Evolutionary conservation across 2,888 invertebrate species (phyloP).

Genomic region (Lasioglossum pauxillum): DNA sequence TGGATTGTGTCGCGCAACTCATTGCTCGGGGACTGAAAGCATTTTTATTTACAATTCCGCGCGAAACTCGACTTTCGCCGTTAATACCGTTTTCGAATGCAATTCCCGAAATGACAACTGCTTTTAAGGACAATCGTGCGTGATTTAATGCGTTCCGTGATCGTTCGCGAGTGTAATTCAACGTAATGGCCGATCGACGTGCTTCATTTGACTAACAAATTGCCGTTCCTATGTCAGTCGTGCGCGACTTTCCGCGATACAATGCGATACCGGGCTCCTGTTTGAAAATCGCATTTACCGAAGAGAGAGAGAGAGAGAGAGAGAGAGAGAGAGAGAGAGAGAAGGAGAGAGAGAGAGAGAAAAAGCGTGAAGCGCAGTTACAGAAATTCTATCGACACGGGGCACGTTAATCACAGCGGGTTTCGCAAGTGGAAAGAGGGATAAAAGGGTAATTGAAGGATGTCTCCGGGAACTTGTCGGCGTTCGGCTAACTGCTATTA

Average conservation of each 20-base stretch:
- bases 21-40: neutral
- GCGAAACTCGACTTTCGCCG: neutral
- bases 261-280: neutral
- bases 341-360: neutral
- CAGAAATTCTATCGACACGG: neutral
- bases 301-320: neutral
- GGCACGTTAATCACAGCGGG: neutral
- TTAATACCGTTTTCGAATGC: neutral
- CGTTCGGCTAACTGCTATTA: conserved; percentile 50
- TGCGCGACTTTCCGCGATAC: neutral
- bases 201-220: conserved; percentile 35
- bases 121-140: conserved; percentile 26
- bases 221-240: neutral
- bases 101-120: neutral
- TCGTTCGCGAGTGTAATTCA: conserved; percentile 34
- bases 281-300: neutral
- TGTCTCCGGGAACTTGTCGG: conserved; percentile 19
- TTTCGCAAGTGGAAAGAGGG: neutral
- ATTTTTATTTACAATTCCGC: neutral
- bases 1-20: neutral
- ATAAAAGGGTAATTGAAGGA: conserved; percentile 8
- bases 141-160: conserved; percentile 22
- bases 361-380: neutral
- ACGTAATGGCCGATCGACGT: conserved; percentile 16
- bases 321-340: neutral